A percentile compares a stretch with the other conserved stretches of the same genome.
These are phyloP conservation scores for Morone saxatilis DNA, from an alignment of 2,113 vertebrate genomes.

Conservation along the genomic window DNA sequence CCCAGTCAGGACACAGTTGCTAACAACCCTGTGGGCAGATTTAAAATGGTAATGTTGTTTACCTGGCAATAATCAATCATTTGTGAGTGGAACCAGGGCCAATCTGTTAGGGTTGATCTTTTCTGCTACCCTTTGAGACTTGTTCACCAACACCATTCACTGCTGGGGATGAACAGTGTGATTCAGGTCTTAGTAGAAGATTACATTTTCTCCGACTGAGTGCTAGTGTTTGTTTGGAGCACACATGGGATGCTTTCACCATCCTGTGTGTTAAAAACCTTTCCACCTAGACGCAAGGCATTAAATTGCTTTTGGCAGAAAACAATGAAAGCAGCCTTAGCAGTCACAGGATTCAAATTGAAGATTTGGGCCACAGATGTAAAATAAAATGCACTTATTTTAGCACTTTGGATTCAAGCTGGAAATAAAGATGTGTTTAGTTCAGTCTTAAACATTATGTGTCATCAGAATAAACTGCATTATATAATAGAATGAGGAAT, in stretches of 20 bases:
- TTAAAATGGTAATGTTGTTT: slow-evolving; percentile 73
- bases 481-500: background rate
- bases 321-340: background rate
- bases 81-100: slow-evolving; percentile 32
- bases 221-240: slow-evolving; percentile 28
- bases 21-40: slow-evolving; percentile 58
- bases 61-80: slow-evolving; percentile 64
- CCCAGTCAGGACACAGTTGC: slow-evolving; percentile 50
- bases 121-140: slow-evolving; percentile 46
- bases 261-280: slow-evolving; percentile 32
- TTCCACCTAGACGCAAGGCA: slow-evolving; percentile 8
- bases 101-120: slow-evolving; percentile 63
- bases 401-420: slow-evolving; percentile 10
- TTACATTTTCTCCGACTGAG: slow-evolving; percentile 47
- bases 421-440: slow-evolving; percentile 2
- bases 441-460: background rate
- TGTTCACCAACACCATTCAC: slow-evolving; percentile 55
- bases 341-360: background rate
- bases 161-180: slow-evolving; percentile 44
- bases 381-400: slow-evolving; percentile 22
- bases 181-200: slow-evolving; percentile 43
- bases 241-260: slow-evolving; percentile 29
- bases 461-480: background rate
- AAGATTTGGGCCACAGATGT: background rate
- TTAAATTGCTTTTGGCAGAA: slow-evolving; percentile 40